A percentile compares a stretch with the other conserved stretches of the same genome.
Conservation (phyloP, 53 echinoderm and acorn worm species). For the Mesocentrotus franciscanus region DNA sequence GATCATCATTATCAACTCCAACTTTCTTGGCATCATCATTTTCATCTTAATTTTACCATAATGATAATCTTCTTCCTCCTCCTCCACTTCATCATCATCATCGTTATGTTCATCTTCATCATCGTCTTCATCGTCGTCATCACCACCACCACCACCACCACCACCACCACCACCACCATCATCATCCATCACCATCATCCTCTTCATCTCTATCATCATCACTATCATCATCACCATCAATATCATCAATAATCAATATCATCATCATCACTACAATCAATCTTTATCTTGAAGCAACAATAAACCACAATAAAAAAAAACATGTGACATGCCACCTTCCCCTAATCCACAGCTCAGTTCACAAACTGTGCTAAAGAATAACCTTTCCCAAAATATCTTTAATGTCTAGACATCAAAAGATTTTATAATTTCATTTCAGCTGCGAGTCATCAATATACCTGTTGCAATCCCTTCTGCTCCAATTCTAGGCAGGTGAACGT, state of each 20-base stretch:
- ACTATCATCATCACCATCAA: not conserved
- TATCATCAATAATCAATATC: too few relatives aligned
- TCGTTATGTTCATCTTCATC: not conserved
- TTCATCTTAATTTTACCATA: not conserved
- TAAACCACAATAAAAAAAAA: not conserved
- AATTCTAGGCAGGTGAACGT: not conserved
- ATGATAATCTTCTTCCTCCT: slow-evolving; percentile 16
- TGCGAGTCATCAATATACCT: not conserved
- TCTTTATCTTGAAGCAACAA: not conserved
- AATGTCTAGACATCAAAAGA: not conserved
- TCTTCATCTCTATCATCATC: not conserved
- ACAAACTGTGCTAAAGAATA: not conserved
- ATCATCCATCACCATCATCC: not conserved
- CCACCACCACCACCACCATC: not conserved
- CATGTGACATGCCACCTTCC: not conserved
- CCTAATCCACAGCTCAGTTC: not conserved
- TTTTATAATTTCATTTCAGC: not conserved
- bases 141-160: not conserved
- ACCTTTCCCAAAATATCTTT: not conserved
- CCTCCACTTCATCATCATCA: slow-evolving; percentile 14
- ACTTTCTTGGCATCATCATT: not conserved
- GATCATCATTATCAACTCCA: not conserved
- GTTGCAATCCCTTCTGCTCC: not conserved
- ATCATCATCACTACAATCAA: not conserved
- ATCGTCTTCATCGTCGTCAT: slow-evolving; percentile 46